Base-by-base conservation (phyloP, 2,888 invertebrate species). In the Melieria picta region DNA sequence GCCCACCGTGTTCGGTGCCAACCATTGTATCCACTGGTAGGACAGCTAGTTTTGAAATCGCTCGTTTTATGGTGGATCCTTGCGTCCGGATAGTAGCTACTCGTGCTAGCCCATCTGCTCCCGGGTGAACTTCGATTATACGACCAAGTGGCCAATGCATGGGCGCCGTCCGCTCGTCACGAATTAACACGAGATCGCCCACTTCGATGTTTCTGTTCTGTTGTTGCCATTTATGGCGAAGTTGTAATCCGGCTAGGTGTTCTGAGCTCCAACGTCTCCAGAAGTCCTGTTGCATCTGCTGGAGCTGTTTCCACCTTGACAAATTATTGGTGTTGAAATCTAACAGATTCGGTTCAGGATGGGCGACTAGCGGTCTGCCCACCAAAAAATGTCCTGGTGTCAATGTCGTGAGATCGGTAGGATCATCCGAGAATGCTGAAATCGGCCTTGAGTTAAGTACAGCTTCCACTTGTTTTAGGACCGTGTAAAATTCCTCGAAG, bases 21-120 rank as follows among this genome's bases (percentile, higher is more conserved):
- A 16, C 16, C 16, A 16, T 16, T 16, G 16, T 16, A 16, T 73
- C 61, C 6, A 73, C 57, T 55, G 63, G 70, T 11, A 73, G 66
- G 13, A 70, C 50, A n/a, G 64, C 67, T 42, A 73, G 9, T 42
- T 73, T 67, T 4, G 72, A 65, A 5, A 73, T 43, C 10, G 69
- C 61, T 57, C 72, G 69, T 16, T 73, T 73, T 9, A 73, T 11
- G 16, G 16, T 16, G 16, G 16, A 16, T 16, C 16, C 16, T 16
- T 16, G 16, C 16, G 16, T 16, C 16, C 16, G 16, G 16, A 16
- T 16, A 16, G 16, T 16, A 16, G 1, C 16, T 16, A 16, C 16
- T 16, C 16, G 16, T 16, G 16, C 16, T 16, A 16, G 16, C 16
- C 16, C 16, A 16, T 16, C 16, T 16, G n/a, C 9, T 5, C 16